Conservation (phyloP, 53 echinoderm and acorn worm species). For the Astropecten irregularis region DNA sequence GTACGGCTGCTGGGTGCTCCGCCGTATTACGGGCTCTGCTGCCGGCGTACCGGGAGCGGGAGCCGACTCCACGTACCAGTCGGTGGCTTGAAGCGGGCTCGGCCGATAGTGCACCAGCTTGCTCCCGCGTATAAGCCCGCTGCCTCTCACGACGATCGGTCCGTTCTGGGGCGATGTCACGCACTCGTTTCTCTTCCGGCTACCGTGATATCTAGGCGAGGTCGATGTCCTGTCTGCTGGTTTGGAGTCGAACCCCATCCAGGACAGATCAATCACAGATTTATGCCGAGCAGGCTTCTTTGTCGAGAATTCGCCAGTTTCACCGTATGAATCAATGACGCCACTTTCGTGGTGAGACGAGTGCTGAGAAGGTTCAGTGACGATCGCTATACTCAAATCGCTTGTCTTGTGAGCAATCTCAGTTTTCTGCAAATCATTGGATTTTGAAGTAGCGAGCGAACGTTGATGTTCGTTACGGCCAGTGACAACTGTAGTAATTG, state of each 20-base stretch:
- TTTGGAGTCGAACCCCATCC: background rate
- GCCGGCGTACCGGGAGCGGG: too few species aligned
- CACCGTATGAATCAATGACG: slow-evolving; percentile 12
- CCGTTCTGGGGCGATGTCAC: background rate
- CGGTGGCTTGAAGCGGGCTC: slow-evolving; percentile 43
- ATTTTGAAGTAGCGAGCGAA: too few species aligned
- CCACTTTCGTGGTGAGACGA: background rate
- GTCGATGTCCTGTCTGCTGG: background rate
- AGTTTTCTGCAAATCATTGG: too few species aligned
- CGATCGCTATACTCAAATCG: too few species aligned
- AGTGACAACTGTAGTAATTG: too few species aligned
- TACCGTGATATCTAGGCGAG: background rate
- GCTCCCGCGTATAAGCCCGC: background rate
- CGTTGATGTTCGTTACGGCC: too few species aligned
- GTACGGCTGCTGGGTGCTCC: too few species aligned
- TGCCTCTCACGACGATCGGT: background rate
- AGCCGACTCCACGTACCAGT: slow-evolving; percentile 39
- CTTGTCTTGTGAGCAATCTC: too few species aligned
- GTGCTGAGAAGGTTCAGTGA: background rate
- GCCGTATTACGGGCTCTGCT: too few species aligned
- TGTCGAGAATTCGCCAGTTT: background rate
- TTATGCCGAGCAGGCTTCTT: background rate
- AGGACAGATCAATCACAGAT: background rate
- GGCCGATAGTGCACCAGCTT: slow-evolving; percentile 23
- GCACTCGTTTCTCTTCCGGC: background rate